These are phyloP conservation scores for Rhabdomys dilectus DNA, from an alignment of 2,113 vertebrate species.

Conservation along the genomic window DNA sequence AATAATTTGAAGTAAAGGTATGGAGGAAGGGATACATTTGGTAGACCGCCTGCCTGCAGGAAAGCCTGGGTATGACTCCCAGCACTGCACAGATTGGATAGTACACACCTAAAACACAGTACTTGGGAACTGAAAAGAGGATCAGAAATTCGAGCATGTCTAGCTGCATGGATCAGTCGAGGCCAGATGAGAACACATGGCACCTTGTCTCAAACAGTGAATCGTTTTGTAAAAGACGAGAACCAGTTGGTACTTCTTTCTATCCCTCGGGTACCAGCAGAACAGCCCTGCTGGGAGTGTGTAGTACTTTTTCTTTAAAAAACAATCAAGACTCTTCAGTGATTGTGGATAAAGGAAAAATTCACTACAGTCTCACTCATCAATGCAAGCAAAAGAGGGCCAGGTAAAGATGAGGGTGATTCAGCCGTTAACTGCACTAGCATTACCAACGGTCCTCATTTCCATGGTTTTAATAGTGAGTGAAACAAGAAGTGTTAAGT, in stretches of 20 bases:
- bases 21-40: not conserved
- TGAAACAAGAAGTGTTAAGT: conserved; percentile 88
- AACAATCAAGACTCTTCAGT: conserved; percentile 38
- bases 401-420: conserved; percentile 75
- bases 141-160: not conserved
- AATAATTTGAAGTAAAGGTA: not conserved
- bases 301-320: conserved; percentile 43
- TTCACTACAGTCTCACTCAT: conserved; percentile 55
- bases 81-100: not conserved
- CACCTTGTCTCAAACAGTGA: not conserved
- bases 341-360: conserved; percentile 29
- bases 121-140: not conserved
- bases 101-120: not conserved
- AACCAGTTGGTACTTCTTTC: not conserved
- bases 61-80: not conserved
- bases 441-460: conserved; percentile 86
- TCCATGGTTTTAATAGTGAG: conserved; percentile 89
- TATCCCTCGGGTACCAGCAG: not conserved
- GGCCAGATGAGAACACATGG: not conserved
- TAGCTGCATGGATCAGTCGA: not conserved
- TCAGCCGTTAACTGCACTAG: conserved; percentile 84
- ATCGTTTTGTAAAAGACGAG: not conserved
- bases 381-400: conserved; percentile 64
- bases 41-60: not conserved
- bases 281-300: not conserved